Conservation (phyloP, 2,113 vertebrate genomes). For the Melanotaenia duboulayi region DNA sequence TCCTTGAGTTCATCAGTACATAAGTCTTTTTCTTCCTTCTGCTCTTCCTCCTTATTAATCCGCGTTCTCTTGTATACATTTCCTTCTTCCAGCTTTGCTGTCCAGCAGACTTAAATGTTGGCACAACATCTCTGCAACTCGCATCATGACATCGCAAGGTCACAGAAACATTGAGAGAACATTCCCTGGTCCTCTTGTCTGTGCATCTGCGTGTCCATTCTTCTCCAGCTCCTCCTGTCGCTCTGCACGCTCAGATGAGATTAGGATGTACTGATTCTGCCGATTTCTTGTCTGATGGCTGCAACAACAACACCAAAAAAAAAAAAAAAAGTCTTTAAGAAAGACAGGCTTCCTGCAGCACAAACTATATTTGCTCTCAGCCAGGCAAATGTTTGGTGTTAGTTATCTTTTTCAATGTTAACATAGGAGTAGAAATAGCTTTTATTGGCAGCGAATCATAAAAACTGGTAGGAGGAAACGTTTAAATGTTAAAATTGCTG, state of each 20-base stretch:
- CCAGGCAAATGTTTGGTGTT: neutral
- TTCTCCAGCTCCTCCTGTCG: constrained; percentile 72
- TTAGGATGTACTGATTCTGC: constrained; percentile 95
- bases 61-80: constrained; percentile 10
- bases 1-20: constrained; percentile 51
- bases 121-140: constrained; percentile 81
- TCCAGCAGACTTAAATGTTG: constrained; percentile 82
- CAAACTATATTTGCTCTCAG: neutral
- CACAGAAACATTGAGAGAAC: constrained; percentile 83
- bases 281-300: constrained; percentile 98
- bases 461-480: constrained; percentile 1
- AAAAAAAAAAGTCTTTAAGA: neutral
- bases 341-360: neutral
- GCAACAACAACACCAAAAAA: constrained; percentile 11
- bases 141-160: constrained; percentile 54
- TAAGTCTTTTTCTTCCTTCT: constrained; percentile 16
- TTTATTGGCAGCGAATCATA: neutral
- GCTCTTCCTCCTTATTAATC: constrained; percentile 23
- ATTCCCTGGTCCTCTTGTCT: constrained; percentile 71
- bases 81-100: constrained; percentile 54
- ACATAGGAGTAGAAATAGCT: neutral
- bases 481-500: constrained; percentile 7
- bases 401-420: neutral
- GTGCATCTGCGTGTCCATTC: constrained; percentile 74
- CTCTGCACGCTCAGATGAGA: constrained; percentile 59